These are phyloP conservation scores for Esperia sulphurella DNA, from an alignment of 2,888 invertebrate species.

Conservation along the genomic window DNA sequence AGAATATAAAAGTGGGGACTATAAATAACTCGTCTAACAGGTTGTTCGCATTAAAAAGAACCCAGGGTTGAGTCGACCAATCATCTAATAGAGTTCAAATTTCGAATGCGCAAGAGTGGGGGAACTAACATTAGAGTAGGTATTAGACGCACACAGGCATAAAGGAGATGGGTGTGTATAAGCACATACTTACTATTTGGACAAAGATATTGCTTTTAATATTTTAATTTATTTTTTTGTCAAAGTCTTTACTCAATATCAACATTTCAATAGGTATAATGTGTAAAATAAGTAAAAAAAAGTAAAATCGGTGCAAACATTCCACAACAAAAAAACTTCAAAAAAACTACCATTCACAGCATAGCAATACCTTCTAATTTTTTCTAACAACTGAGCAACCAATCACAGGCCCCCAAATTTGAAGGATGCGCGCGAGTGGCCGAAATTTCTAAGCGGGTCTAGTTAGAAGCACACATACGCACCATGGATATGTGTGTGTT, in stretches of 20 bases:
- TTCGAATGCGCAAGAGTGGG: slow-evolving; percentile 62
- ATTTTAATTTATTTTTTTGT: too few species aligned
- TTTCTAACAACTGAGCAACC: slow-evolving; percentile 50
- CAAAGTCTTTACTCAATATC: too few species aligned
- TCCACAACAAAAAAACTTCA: slow-evolving; percentile 16
- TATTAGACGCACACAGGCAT: slow-evolving; percentile 3
- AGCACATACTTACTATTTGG: too few species aligned
- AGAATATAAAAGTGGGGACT: neutral
- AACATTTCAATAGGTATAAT: too few species aligned
- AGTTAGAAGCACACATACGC: slow-evolving; percentile 55
- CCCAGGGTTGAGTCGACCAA: slow-evolving; percentile 44
- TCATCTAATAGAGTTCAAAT: slow-evolving; percentile 69
- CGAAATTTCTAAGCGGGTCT: slow-evolving; percentile 43
- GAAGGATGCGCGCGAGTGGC: slow-evolving; percentile 62
- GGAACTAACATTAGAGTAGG: slow-evolving; percentile 15
- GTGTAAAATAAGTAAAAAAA: too few species aligned
- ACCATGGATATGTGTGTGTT: neutral
- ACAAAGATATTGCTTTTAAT: too few species aligned
- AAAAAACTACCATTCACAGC: slow-evolving; percentile 32
- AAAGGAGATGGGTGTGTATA: neutral
- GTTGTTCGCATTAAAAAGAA: slow-evolving; percentile 12
- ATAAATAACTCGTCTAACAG: slow-evolving; percentile 7
- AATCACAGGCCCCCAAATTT: slow-evolving; percentile 39
- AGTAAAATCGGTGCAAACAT: neutral
- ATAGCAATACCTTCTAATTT: slow-evolving; percentile 37